phyloP scores from a whole-genome alignment of 2,888 invertebrate genomes.

The Pedicia rivosa region DNA sequence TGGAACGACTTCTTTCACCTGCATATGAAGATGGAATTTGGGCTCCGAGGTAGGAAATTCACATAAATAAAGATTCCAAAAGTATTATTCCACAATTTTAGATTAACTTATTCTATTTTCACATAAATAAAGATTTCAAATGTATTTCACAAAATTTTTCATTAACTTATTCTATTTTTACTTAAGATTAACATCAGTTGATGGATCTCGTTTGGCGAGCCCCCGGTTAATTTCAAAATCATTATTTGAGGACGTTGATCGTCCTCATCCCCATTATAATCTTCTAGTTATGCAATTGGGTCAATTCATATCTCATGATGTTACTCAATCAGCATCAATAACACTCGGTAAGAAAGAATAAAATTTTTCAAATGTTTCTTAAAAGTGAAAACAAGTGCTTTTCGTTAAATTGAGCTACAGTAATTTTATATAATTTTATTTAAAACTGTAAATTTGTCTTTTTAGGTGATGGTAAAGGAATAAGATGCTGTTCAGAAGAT shows the following conservation, averaged over 20 bases:
- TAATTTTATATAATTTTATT: neutral
- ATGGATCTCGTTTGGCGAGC: conserved; percentile 26
- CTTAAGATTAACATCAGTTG: conserved; percentile 23
- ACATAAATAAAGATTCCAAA: neutral
- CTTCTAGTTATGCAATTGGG: conserved; percentile 65
- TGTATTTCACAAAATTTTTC: too few species aligned
- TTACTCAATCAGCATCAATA: conserved; percentile 52
- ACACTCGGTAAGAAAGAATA: conserved; percentile 42
- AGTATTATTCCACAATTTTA: neutral
- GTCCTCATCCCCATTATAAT: conserved; percentile 43
- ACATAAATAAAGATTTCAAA: neutral
- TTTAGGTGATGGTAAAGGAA: conserved; percentile 50
- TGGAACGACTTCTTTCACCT: conserved; percentile 48
- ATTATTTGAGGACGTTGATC: conserved; percentile 41
- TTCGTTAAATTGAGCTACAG: too few species aligned
- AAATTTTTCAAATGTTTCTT: neutral
- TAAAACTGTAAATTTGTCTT: too few species aligned
- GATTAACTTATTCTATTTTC: neutral
- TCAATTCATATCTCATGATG: conserved; percentile 62
- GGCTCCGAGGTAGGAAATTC: conserved; percentile 21
- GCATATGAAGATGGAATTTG: conserved; percentile 46
- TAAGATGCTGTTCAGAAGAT: conserved; percentile 53
- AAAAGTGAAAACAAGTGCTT: too few species aligned
- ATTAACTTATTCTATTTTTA: neutral
- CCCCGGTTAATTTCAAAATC: conserved; percentile 43